Evolutionary conservation across 2,888 invertebrate species (phyloP), one percentile per base, ranked within the genome.

Genomic region (Dryococelus australis): DNA sequence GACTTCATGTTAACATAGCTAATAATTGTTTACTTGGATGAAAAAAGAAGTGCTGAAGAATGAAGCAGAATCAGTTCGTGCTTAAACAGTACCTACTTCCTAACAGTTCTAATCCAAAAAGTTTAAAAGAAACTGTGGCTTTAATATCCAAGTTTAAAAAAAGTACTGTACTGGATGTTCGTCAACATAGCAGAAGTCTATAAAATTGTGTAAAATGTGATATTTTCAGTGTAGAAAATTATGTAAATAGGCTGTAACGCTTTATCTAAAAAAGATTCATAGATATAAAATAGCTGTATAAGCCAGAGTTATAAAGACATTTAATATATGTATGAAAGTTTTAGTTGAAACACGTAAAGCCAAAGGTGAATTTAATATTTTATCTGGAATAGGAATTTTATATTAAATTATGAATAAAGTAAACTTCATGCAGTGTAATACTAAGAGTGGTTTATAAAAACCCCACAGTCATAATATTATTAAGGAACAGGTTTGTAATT

Each of bases 281-380:
- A 65, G 65, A 20, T 65, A 65, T 65, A 65, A 65, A 65, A 9
- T 65, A 65, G 65, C n/a, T 65, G 65, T 65, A 24, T n/a, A 65
- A 65, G 65, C 20, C 65, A 65, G 65, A 65, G 65, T 65, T 65
- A 65, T 65, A 65, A 65, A 65, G 65, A 65, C 65, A 65, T 65
- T 65, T 65, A 65, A 65, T 65, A 65, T 65, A 65, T 65, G 65
- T 65, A n/a, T 65, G 4, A 65, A 65, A 65, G 24, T 65, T 65
- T 65, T 65, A 65, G 65, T 24, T 65, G 8, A 65, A 65, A 65
- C 20, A 65, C 10, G 65, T 8, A 65, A 65, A 65, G 65, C 65
- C 65, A 65, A 65, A 65, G 65, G 65, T 65, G 65, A 65, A 35
- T n/a, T n/a, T 24, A 65, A 65, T 65, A 65, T 65, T 65, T n/a